Base-by-base conservation (phyloP, 2,113 vertebrate genomes). In the Picathartes gymnocephalus region DNA sequence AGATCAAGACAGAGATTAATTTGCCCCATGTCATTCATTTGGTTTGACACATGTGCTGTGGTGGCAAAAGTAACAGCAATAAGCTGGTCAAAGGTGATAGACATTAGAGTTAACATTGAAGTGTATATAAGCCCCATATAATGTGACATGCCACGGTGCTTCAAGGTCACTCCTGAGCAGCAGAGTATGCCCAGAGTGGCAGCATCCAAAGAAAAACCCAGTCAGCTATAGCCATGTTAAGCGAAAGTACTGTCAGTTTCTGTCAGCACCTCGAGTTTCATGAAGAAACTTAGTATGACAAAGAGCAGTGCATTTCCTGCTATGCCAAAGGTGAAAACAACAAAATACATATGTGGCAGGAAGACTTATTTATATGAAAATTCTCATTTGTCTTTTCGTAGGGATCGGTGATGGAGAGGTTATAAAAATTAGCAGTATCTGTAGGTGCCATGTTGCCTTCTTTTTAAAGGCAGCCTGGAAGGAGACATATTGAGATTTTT, bases 171-270 rank as follows among this genome's bases (percentile, higher is more conserved):
- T 95, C 85, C 1, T 87, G 70, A 25, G 86, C 45, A 61, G 82
- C 90, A 7, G 94, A 85, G 8, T 97, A 94, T 73, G 94, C 91
- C 92, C 97, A 97, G 65, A 98, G 97, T 30, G 97, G 96, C 86
- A 98, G 70, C 0, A 95, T 98, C 54, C 96, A 96, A 53, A 97
- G 86, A 22, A 98, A 98, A 64, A 97, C 40, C 54, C 97, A 93
- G 77, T 98, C 96, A 4, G 97, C 97, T 84, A 93, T n/a, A 27
- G 97, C 95, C 77, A 98, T 21, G 13, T 98, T 98, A 65, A 97
- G 47, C 78, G 98, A 93, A 89, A 97, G 86, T 45, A 96, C 22
- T 61, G n/a, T 39, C n/a, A 47, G 23, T 19, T 11, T 98, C 96
- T 5, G 97, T 97, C 40, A 97, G 25, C 1, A 7, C 97, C 86